These are phyloP conservation scores for Antitype chi DNA, from an alignment of 2,888 invertebrate genomes.

Conservation along the genomic window DNA sequence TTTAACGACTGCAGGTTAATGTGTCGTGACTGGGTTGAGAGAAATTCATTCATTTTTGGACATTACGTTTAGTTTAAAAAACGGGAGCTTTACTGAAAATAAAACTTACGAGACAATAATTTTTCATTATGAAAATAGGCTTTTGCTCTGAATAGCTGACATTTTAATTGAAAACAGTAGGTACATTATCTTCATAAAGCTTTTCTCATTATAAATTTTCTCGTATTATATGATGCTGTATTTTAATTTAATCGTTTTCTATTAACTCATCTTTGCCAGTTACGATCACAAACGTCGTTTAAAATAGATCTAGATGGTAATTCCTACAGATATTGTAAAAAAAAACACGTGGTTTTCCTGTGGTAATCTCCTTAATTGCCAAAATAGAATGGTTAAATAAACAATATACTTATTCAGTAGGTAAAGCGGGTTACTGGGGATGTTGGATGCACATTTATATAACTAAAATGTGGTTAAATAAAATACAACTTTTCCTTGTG, in stretches of 20 bases:
- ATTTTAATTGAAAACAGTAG: neutral
- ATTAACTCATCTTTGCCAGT: constrained; percentile 30
- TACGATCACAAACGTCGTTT: constrained; percentile 40
- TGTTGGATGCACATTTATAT: constrained; percentile 40
- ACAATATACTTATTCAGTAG: constrained; percentile 67
- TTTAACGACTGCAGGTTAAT: constrained; percentile 24
- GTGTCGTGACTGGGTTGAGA: constrained; percentile 46
- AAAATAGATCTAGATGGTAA: constrained; percentile 61
- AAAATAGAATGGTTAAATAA: constrained; percentile 83
- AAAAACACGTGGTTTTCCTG: constrained; percentile 78
- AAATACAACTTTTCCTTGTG: constrained; percentile 10
- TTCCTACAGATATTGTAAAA: constrained; percentile 69
- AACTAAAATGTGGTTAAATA: constrained; percentile 33
- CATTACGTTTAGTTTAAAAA: neutral
- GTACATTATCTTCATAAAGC: neutral
- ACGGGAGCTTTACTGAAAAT: neutral
- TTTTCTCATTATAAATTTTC: neutral
- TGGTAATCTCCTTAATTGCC: constrained; percentile 91
- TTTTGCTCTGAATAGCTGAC: neutral
- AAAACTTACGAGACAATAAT: neutral
- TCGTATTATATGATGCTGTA: neutral
- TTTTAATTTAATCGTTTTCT: neutral
- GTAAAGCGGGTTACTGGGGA: constrained; percentile 64
- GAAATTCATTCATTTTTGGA: neutral
- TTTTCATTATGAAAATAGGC: neutral